These are phyloP conservation scores for Sternotherus odoratus DNA, from an alignment of 2,797 vertebrate genomes.

Conservation along the genomic window DNA sequence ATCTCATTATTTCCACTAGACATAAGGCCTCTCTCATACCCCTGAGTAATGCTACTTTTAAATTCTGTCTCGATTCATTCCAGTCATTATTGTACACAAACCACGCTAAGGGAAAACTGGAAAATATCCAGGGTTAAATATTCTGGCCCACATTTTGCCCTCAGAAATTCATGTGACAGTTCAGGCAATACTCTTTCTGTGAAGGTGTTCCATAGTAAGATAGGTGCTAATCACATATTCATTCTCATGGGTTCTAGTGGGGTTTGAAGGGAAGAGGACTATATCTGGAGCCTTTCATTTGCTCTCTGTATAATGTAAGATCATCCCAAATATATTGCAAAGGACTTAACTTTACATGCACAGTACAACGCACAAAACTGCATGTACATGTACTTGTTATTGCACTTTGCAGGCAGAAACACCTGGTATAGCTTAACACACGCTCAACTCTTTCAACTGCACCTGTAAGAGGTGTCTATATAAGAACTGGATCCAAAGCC, in stretches of 20 bases:
- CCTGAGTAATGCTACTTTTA: background rate
- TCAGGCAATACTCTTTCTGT: background rate
- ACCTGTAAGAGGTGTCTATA: background rate
- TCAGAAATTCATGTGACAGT: background rate
- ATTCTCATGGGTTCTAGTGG: background rate
- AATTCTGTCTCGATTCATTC: background rate
- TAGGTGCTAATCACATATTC: background rate
- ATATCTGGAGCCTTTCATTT: background rate
- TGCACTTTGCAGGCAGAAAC: background rate
- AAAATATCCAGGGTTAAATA: background rate
- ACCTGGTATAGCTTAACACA: background rate
- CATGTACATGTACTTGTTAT: background rate
- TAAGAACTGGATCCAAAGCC: background rate
- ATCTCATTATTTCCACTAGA: background rate
- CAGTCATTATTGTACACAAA: background rate
- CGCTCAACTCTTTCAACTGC: background rate
- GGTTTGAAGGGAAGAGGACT: background rate
- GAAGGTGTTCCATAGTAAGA: background rate
- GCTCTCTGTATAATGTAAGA: background rate
- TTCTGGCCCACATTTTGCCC: background rate
- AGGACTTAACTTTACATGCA: background rate
- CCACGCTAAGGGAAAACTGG: accelerated
- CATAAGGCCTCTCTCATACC: background rate
- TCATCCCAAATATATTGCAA: background rate
- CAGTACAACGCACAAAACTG: background rate